These are phyloP conservation scores for Halcyon smyrnensis DNA, from an alignment of 2,797 vertebrate genomes.

Conservation along the genomic window DNA sequence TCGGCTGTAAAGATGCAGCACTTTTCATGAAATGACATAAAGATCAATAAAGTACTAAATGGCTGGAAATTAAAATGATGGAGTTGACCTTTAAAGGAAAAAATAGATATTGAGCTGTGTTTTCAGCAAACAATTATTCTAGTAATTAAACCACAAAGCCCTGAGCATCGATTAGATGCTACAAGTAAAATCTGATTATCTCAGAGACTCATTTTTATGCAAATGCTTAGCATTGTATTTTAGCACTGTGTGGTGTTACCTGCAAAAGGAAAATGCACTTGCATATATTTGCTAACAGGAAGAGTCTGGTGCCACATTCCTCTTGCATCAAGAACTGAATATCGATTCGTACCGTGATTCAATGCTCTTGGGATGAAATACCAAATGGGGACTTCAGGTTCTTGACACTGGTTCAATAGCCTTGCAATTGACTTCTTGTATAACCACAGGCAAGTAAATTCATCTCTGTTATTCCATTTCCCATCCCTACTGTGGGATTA, in stretches of 20 bases:
- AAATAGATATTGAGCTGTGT: slow-evolving; percentile 43
- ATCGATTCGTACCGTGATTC: background rate
- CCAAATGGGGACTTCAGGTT: background rate
- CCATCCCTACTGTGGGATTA: background rate
- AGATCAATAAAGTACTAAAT: slow-evolving; percentile 59
- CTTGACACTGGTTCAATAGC: background rate
- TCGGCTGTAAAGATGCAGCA: background rate
- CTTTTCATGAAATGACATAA: background rate
- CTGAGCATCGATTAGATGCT: slow-evolving; percentile 64
- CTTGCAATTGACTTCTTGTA: background rate
- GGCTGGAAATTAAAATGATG: slow-evolving; percentile 63
- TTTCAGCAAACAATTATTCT: slow-evolving; percentile 57
- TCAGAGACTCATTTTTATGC: slow-evolving; percentile 50
- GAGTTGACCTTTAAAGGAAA: slow-evolving; percentile 54
- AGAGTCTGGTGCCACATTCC: background rate
- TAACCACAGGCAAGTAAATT: background rate
- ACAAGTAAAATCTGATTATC: slow-evolving; percentile 74
- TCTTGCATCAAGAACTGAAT: background rate
- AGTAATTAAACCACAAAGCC: slow-evolving; percentile 75
- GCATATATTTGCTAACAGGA: slow-evolving; percentile 7
- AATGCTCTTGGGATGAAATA: background rate
- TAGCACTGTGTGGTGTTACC: background rate
- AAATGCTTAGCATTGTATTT: background rate
- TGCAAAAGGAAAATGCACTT: slow-evolving; percentile 31
- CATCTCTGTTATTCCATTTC: background rate